Conservation (phyloP, 2,797 vertebrate species). For the Hypotaenidia philippensis region DNA sequence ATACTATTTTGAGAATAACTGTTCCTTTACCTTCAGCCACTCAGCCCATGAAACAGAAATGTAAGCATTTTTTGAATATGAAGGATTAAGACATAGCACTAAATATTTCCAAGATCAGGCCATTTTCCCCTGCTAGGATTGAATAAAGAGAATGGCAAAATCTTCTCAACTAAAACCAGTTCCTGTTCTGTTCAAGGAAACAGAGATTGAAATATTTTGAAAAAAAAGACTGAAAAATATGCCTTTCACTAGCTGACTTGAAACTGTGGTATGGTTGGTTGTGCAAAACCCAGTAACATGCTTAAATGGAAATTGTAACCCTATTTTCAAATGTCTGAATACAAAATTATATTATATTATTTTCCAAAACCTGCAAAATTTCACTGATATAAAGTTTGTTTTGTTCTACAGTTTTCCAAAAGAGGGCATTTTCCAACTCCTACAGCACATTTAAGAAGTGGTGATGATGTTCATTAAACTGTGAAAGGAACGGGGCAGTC, state of each 20-base stretch:
- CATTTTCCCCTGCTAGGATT: not conserved
- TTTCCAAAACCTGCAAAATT: not conserved
- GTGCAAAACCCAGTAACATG: not conserved
- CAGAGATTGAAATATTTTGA: not conserved
- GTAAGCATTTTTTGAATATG: not conserved
- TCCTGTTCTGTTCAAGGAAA: not conserved
- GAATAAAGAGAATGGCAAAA: not conserved
- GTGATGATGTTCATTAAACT: not conserved
- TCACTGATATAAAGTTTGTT: not conserved
- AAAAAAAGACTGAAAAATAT: not conserved
- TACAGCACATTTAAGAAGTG: not conserved
- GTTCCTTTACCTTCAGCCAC: not conserved
- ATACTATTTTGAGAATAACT: not conserved
- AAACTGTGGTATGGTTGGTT: not conserved
- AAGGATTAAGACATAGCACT: not conserved
- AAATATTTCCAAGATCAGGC: not conserved
- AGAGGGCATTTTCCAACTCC: not conserved
- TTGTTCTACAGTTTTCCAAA: not conserved
- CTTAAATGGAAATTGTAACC: not conserved
- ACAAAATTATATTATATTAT: not conserved
- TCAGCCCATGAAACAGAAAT: not conserved
- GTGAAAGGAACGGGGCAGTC: not conserved
- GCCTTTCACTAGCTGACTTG: not conserved
- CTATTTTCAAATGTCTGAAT: not conserved
- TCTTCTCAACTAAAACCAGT: not conserved